Percentiles rank a stretch among this genome's conserved stretches.
phyloP scores from a whole-genome alignment of 2,113 vertebrate species.

The Notechis scutatus region DNA sequence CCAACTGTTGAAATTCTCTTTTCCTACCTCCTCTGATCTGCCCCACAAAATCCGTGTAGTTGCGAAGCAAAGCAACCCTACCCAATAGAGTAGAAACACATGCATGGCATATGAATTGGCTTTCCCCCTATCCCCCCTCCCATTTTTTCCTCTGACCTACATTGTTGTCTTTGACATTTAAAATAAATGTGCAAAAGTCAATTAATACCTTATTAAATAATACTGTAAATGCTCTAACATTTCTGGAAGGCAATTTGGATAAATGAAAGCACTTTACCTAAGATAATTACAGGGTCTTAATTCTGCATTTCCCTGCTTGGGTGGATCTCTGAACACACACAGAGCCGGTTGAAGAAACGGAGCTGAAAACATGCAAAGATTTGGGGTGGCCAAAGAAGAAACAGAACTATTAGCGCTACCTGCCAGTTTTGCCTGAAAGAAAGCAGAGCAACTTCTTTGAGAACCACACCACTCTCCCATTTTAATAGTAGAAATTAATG shows the following conservation, averaged over 20 bases:
- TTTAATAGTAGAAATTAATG: constrained; percentile 52
- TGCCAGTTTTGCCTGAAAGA: constrained; percentile 50
- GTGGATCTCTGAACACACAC: constrained; percentile 20
- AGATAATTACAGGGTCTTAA: constrained; percentile 31
- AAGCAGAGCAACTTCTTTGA: constrained; percentile 11
- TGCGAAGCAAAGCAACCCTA: constrained; percentile 27
- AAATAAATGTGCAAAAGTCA: constrained; percentile 16
- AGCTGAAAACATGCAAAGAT: constrained; percentile 44
- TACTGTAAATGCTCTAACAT: background rate
- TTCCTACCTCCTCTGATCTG: background rate
- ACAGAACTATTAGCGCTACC: constrained; percentile 47
- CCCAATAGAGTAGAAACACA: constrained; percentile 34
- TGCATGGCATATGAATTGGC: constrained; percentile 25
- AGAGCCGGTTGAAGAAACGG: constrained; percentile 31
- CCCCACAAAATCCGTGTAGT: background rate
- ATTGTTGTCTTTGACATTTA: constrained; percentile 15
- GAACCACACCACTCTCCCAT: constrained; percentile 37
- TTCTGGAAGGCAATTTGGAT: constrained; percentile 21
- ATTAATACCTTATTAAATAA: constrained; percentile 23
- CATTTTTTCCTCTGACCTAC: constrained; percentile 20
- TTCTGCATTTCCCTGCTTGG: constrained; percentile 44
- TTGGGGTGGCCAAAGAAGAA: constrained; percentile 44
- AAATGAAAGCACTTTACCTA: constrained; percentile 1
- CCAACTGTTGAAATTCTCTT: background rate
- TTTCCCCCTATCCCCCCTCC: fast-evolving